Percentiles rank a stretch among this genome's conserved stretches.
These are phyloP conservation scores for Acrocyrtus sp. DNA, from an alignment of 2,888 invertebrate genomes.

Conservation along the genomic window DNA sequence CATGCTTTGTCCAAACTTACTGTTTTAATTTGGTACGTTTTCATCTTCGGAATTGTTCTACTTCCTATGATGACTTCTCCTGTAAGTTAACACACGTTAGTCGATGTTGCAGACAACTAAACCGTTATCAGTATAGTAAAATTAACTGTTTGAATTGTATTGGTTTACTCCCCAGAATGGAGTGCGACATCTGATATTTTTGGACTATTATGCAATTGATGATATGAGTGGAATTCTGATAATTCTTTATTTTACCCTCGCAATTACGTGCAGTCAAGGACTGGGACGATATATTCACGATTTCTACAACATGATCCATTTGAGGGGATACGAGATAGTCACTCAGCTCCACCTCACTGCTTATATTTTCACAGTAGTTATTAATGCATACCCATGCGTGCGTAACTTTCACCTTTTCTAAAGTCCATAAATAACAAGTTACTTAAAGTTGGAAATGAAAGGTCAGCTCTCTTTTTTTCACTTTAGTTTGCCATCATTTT, in stretches of 20 bases:
- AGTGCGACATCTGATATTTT: slow-evolving; percentile 42
- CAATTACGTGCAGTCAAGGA: slow-evolving; percentile 51
- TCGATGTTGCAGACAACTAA: no score
- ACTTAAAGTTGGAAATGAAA: not conserved
- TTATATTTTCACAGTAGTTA: slow-evolving; percentile 10
- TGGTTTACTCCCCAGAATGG: slow-evolving; percentile 42
- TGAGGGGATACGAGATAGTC: slow-evolving; percentile 45
- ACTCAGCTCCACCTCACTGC: slow-evolving; percentile 36
- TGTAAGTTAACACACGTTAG: slow-evolving; percentile 8
- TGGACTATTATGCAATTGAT: slow-evolving; percentile 43
- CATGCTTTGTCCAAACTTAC: slow-evolving; percentile 34
- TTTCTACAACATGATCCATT: slow-evolving; percentile 57
- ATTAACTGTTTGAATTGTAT: not conserved
- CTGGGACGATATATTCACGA: slow-evolving; percentile 55
- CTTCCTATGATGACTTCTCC: slow-evolving; percentile 6
- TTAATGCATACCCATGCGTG: slow-evolving; percentile 24
- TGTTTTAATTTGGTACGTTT: slow-evolving; percentile 14
- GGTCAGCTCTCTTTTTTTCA: not conserved
- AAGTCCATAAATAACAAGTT: not conserved
- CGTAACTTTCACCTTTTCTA: not conserved
- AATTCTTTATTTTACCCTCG: slow-evolving; percentile 38
- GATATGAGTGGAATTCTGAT: slow-evolving; percentile 37
- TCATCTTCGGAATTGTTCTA: slow-evolving; percentile 28
- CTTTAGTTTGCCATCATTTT: slow-evolving; percentile 10
- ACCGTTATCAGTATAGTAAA: not conserved